phyloP scores from a whole-genome alignment of 2,888 invertebrate genomes.

The Eristalis intricaria region DNA sequence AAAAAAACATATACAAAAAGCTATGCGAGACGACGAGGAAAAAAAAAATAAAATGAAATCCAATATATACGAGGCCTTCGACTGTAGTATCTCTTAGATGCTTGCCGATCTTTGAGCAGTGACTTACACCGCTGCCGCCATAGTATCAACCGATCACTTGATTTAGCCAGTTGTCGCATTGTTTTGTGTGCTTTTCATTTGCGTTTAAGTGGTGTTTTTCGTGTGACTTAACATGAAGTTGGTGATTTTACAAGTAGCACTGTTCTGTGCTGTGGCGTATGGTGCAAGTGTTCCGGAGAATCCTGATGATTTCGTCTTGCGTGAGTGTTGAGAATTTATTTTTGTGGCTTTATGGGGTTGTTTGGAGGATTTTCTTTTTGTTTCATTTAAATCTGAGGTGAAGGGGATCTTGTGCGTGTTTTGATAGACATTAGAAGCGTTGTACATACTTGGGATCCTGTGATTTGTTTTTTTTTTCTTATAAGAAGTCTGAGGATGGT shows the following conservation, averaged over 20 bases:
- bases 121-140: conserved; percentile 30
- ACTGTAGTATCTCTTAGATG: conserved; percentile 63
- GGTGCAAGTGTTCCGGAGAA: conserved; percentile 46
- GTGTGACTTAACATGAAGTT: conserved; percentile 45
- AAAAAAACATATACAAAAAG: conserved; percentile 7
- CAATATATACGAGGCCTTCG: conserved; percentile 66
- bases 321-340: conserved; percentile 44
- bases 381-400: too few relatives aligned
- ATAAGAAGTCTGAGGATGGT: too few relatives aligned
- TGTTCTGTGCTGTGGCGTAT: conserved; percentile 49
- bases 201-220: conserved; percentile 16
- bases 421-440: too few relatives aligned
- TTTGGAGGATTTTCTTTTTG: not conserved
- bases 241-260: conserved; percentile 49
- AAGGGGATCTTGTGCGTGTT: too few relatives aligned
- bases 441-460: too few relatives aligned
- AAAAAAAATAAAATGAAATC: conserved; percentile 43
- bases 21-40: not conserved
- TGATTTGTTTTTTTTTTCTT: too few relatives aligned
- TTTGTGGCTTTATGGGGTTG: not conserved
- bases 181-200: conserved; percentile 14
- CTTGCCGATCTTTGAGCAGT: conserved; percentile 64
- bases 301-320: conserved; percentile 43
- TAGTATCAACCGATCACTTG: not conserved
- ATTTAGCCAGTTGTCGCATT: not conserved